These are phyloP conservation scores for Pammene aurita DNA, from an alignment of 2,888 invertebrate species.

Conservation along the genomic window DNA sequence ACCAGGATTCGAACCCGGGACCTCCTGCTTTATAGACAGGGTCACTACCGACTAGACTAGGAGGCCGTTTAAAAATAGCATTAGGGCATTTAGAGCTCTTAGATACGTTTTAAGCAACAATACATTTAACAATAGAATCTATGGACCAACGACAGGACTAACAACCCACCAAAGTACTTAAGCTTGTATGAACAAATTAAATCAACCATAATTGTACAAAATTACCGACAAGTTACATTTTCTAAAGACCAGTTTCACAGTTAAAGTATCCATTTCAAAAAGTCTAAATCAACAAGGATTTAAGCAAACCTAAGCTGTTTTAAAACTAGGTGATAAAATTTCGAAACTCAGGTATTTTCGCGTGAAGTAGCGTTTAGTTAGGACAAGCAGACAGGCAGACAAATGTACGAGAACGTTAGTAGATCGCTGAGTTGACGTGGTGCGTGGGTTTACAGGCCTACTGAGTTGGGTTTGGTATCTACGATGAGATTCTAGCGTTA, in stretches of 20 bases:
- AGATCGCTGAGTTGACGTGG: constrained; percentile 27
- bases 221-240: constrained; percentile 26
- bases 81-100: no score
- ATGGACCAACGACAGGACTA: neutral
- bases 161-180: neutral
- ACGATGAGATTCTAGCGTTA: constrained; percentile 7
- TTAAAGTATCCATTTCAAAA: neutral
- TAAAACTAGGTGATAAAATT: constrained; percentile 9
- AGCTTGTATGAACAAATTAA: constrained; percentile 10
- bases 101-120: neutral
- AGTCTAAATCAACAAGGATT: neutral
- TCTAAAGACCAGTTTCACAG: constrained; percentile 2
- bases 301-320: neutral
- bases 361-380: constrained; percentile 32
- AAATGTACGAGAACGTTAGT: constrained; percentile 38
- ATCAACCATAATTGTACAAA: constrained; percentile 25
- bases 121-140: neutral
- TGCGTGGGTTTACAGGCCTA: constrained; percentile 34
- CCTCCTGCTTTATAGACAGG: no score
- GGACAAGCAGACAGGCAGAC: constrained; percentile 39
- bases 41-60: no score
- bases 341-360: constrained; percentile 30
- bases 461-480: constrained; percentile 13
- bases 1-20: no score
- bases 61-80: no score